These are phyloP conservation scores for Polypedilum vanderplanki DNA, from an alignment of 1,140 invertebrate species.

Conservation along the genomic window DNA sequence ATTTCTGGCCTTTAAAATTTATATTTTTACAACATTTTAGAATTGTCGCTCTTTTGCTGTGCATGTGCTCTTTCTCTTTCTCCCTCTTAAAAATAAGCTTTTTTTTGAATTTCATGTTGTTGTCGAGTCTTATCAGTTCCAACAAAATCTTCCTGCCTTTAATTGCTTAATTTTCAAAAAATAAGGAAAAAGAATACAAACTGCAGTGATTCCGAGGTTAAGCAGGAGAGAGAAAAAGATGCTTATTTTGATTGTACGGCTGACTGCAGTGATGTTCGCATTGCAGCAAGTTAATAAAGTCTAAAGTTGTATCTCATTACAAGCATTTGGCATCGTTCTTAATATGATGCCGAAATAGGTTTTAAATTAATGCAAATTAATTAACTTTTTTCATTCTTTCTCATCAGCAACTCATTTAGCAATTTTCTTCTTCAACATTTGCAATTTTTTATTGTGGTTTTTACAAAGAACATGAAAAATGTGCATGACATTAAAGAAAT, in stretches of 20 bases:
- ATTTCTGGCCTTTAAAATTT: slow-evolving; percentile 12
- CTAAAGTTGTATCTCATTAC: slow-evolving; percentile 1
- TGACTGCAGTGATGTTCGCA: not conserved
- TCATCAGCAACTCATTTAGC: not conserved
- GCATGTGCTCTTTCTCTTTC: not conserved
- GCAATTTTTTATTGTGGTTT: no score
- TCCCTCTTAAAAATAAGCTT: not conserved
- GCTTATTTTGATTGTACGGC: not conserved
- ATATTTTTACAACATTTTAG: slow-evolving; percentile 12
- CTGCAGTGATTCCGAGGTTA: not conserved
- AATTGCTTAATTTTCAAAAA: slow-evolving; percentile 13
- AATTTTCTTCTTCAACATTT: not conserved
- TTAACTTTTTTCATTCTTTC: not conserved
- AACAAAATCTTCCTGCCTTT: slow-evolving; percentile 18
- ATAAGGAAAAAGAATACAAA: not conserved
- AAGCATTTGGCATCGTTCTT: not conserved
- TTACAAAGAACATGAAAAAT: not conserved
- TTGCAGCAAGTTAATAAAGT: not conserved
- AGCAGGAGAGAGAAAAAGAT: not conserved
- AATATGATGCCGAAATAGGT: not conserved
- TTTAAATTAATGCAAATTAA: slow-evolving; percentile 15
- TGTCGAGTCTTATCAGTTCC: slow-evolving; percentile 10
- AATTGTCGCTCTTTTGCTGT: not conserved
- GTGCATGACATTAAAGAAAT: not conserved
- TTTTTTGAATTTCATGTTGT: not conserved